A percentile compares a stretch with the other conserved stretches of the same genome.
Evolutionary conservation across 2,888 invertebrate species (phyloP).

Genomic region (Philhelius pedissequus): DNA sequence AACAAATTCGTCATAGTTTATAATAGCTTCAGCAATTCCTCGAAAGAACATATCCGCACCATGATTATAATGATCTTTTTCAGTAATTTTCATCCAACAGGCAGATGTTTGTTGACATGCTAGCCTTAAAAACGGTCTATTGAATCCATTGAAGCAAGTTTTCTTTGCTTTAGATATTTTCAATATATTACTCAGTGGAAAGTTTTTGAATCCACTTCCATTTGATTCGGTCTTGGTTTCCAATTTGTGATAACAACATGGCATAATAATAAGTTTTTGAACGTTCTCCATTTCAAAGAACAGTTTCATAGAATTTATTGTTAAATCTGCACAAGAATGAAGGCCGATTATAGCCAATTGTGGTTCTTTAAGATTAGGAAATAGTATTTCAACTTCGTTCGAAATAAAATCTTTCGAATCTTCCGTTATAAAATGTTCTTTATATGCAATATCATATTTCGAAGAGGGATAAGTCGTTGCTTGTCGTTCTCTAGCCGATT

Average conservation of each 20-base stretch:
- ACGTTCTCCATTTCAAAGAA: constrained; percentile 82
- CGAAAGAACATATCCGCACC: constrained; percentile 81
- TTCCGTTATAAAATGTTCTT: constrained; percentile 81
- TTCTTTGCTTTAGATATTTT: constrained; percentile 74
- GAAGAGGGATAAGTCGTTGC: constrained; percentile 80
- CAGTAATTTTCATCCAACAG: constrained; percentile 80
- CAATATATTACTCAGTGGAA: constrained; percentile 83
- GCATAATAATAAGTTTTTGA: constrained; percentile 83
- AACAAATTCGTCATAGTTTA: constrained; percentile 77
- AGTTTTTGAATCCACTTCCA: constrained; percentile 81
- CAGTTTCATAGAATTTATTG: constrained; percentile 83
- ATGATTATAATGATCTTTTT: constrained; percentile 77
- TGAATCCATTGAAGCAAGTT: constrained; percentile 75
- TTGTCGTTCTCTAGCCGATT: constrained; percentile 82
- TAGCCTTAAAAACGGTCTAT: constrained; percentile 85
- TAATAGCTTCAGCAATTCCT: constrained; percentile 83
- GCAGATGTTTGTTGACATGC: constrained; percentile 85
- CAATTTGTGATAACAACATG: constrained; percentile 90
- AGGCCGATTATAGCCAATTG: constrained; percentile 81
- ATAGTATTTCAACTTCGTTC: constrained; percentile 77
- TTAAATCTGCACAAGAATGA: constrained; percentile 89
- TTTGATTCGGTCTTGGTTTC: constrained; percentile 61
- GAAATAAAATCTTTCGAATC: constrained; percentile 80
- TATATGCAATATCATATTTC: constrained; percentile 81
- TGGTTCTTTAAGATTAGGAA: constrained; percentile 65